Conservation (phyloP, 2,888 invertebrate genomes). For the Eupithecia tripunctaria region DNA sequence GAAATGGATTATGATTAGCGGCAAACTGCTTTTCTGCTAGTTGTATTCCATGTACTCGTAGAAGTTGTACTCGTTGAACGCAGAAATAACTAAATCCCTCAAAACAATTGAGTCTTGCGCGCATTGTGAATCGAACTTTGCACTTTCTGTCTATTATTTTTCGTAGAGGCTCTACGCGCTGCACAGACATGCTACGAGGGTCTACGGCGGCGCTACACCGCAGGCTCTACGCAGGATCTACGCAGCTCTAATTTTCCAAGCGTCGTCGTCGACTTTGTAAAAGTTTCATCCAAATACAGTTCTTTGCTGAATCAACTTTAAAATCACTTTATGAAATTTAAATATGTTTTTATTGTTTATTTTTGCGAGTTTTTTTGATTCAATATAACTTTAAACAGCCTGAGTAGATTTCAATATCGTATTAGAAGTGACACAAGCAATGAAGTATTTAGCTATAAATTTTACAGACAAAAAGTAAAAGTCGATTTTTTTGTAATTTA, state of each 20-base stretch:
- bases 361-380: not conserved
- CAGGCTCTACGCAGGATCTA: not conserved
- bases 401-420: not conserved
- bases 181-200: not conserved
- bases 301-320: not conserved
- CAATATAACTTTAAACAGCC: not conserved
- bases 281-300: not conserved
- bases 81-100: not conserved
- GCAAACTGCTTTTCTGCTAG: not conserved
- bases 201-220: not conserved
- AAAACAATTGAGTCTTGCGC: not conserved
- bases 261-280: not conserved
- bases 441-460: too few species aligned
- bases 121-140: not conserved
- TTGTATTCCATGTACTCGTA: too few species aligned
- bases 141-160: not conserved
- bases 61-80: too few species aligned
- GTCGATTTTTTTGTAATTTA: not conserved
- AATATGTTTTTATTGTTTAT: not conserved
- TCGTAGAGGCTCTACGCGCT: conserved; percentile 15
- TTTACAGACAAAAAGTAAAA: not conserved
- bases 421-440: too few species aligned
- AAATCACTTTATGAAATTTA: too few species aligned
- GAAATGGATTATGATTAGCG: not conserved
- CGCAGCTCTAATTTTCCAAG: not conserved